These are phyloP conservation scores for Acanthurus lineatus DNA, from an alignment of 2,797 vertebrate genomes.

Conservation along the genomic window DNA sequence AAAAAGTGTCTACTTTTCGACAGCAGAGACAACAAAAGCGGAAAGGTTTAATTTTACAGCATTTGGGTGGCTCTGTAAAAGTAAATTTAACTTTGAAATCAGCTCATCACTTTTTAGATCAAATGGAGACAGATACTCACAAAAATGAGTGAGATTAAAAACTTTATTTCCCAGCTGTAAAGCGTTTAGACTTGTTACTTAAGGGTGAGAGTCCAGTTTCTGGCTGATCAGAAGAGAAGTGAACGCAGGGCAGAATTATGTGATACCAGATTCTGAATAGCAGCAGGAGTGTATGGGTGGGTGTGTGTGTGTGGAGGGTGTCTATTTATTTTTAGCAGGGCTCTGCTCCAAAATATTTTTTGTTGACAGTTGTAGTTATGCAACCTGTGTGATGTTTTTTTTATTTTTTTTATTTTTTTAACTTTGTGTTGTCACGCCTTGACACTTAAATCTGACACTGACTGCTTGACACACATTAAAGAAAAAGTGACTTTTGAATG, in stretches of 20 bases:
- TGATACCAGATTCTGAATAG: no score
- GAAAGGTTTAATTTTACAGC: background rate
- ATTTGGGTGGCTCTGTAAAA: background rate
- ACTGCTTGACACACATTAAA: background rate
- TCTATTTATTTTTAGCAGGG: constrained; percentile 34
- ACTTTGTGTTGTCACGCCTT: constrained; percentile 16
- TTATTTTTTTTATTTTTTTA: no score
- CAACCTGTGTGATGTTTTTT: constrained; percentile 19
- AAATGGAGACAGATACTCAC: no score
- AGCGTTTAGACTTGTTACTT: background rate
- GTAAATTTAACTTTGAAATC: background rate
- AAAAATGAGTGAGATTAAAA: background rate
- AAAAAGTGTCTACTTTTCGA: background rate
- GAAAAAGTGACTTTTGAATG: background rate
- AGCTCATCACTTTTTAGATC: no score
- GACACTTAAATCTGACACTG: no score
- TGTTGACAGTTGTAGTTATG: constrained; percentile 30
- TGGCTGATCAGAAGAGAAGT: no score
- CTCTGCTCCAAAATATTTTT: constrained; percentile 17
- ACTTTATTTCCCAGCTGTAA: background rate
- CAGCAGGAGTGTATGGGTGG: no score
- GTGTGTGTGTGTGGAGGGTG: background rate
- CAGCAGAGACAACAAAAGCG: background rate
- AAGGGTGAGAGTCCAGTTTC: background rate
- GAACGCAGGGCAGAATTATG: no score